Conservation (phyloP, 2,888 invertebrate species). For the Clivina fossor region DNA sequence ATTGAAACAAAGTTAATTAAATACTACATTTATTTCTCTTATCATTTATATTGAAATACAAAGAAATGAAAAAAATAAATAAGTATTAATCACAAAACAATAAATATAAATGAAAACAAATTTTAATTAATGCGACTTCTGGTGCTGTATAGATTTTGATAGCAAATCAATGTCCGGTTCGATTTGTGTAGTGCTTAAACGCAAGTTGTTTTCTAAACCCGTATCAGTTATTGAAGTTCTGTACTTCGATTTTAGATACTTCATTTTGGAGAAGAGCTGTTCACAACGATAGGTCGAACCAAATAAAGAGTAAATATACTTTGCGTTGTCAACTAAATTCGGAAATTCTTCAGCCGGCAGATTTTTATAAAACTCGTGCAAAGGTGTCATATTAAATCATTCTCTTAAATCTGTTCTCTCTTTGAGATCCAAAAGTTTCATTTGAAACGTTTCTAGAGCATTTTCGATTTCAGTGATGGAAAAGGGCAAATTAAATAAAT, state of each 20-base stretch:
- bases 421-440: slow-evolving; percentile 8
- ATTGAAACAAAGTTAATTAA: slow-evolving; percentile 9
- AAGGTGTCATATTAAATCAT: slow-evolving; percentile 9
- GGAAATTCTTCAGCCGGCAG: slow-evolving; percentile 12
- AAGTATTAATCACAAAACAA: slow-evolving; percentile 8
- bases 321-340: slow-evolving; percentile 8
- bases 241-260: slow-evolving; percentile 13
- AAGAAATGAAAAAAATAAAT: slow-evolving; percentile 5
- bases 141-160: slow-evolving; percentile 12
- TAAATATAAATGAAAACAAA: slow-evolving; percentile 12
- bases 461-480: slow-evolving; percentile 3
- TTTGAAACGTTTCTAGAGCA: neutral
- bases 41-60: slow-evolving; percentile 5
- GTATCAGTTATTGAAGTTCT: slow-evolving; percentile 7
- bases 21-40: slow-evolving; percentile 10
- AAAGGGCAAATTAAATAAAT: slow-evolving; percentile 1
- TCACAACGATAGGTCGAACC: slow-evolving; percentile 8
- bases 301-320: slow-evolving; percentile 8
- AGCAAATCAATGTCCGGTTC: slow-evolving; percentile 9
- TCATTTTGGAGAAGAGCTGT: slow-evolving; percentile 9
- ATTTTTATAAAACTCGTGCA: slow-evolving; percentile 10
- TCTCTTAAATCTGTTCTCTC: slow-evolving; percentile 5
- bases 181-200: slow-evolving; percentile 13
- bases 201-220: slow-evolving; percentile 10
- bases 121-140: slow-evolving; percentile 9